Base-by-base conservation (phyloP, 2,113 vertebrate species). In the Lipophrys pholis region DNA sequence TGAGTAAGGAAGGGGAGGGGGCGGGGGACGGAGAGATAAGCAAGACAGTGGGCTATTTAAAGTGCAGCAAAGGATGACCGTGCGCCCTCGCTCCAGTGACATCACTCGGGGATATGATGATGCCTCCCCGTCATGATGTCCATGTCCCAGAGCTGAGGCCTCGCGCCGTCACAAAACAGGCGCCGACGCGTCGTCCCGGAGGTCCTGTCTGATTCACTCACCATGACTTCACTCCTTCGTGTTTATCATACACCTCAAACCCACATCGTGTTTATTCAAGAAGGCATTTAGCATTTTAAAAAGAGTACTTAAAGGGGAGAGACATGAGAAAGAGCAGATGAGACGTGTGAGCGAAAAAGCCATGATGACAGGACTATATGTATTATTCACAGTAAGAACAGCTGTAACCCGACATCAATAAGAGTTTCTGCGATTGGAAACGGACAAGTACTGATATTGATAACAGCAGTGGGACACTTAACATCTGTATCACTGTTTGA, bases 91-190 rank as follows among this genome's bases (percentile, higher is more conserved):
- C 70, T 55, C 59, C 61, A 3, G 59, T 87, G 86, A 87, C 90
- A 86, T 86, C 87, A 87, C 75, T 70, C 45, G 9, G 61, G 62
- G 63, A 66, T 42, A 35, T 0, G 60, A 52, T 85, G 84, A 88
- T 69, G 80, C 87, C 84, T 87, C 38, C 56, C 16, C 21, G 1
- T 43, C 63, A 30, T 54, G 48, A 76, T 35, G 71, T 76, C 12
- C 69, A 43, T 49, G 10, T 57, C 66, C 69, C 48, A 16, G 56
- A 53, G 76, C 60, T 14, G 14, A 1, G 38, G 48, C 52, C 52
- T 11, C 15, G 15, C 42, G 21, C 50, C 60, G 0, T 11, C 2
- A 17, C 17, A 12, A 12, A 36, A 38, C 30, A n/a, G 6, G 48
- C 5, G 0, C 10, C 6, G 39, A 6, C 5, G 8, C 50, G 8